phyloP scores from a whole-genome alignment of 35 echinoderm and acorn worm genomes.

The Amphiura filiformis region DNA sequence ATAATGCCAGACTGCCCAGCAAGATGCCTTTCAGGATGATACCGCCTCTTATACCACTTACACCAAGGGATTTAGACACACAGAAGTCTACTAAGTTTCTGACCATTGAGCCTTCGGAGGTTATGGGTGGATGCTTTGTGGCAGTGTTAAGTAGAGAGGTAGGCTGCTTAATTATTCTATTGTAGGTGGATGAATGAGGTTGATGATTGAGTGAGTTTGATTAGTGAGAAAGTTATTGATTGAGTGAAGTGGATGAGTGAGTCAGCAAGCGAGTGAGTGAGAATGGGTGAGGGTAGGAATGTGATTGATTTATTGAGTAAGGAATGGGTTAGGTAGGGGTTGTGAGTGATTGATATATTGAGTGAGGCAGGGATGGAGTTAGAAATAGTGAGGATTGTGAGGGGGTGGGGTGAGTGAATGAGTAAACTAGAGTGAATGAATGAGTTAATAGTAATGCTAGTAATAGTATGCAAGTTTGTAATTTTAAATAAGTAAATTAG shows the following conservation, averaged over 20 bases:
- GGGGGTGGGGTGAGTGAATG: no score
- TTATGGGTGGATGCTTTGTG: constrained; percentile 90
- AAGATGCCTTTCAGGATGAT: constrained; percentile 70
- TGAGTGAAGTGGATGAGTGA: not conserved
- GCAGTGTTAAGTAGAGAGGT: constrained; percentile 90
- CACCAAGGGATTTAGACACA: constrained; percentile 70
- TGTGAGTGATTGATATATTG: no score
- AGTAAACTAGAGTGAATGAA: no score
- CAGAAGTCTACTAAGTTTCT: constrained; percentile 59
- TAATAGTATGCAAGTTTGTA: no score
- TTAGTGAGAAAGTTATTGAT: not conserved
- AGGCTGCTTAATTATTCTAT: constrained; percentile 6
- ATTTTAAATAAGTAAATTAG: no score
- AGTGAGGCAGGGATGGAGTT: no score
- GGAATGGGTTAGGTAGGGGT: no score
- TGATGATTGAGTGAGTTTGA: not conserved
- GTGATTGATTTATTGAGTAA: no score
- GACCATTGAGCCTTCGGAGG: constrained; percentile 54
- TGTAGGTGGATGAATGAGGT: not conserved
- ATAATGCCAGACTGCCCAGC: constrained; percentile 25
- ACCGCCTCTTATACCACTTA: constrained; percentile 80
- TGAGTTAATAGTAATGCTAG: no score
- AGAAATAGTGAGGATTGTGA: no score
- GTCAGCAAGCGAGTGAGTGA: not conserved
- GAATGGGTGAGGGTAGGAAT: no score